Conservation (phyloP, 2,113 vertebrate genomes). For the Nannospalax galili region DNA sequence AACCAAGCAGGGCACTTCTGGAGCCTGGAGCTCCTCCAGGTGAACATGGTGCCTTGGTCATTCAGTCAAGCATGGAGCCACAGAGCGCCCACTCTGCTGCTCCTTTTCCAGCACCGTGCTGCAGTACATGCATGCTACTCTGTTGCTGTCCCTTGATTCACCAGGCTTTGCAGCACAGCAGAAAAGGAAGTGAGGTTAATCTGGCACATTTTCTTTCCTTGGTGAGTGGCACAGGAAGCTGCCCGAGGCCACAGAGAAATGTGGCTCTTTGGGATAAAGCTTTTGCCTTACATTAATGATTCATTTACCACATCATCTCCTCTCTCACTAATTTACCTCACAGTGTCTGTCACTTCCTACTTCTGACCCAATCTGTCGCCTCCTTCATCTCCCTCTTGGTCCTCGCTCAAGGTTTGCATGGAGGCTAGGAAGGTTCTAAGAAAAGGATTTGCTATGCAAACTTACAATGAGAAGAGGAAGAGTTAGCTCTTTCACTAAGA, state of each 20-base stretch:
- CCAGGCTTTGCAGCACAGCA: background rate
- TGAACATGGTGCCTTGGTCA: background rate
- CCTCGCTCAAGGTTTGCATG: background rate
- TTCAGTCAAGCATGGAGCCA: background rate
- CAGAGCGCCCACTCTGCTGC: too few species aligned
- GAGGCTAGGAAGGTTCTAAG: background rate
- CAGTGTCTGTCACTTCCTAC: background rate
- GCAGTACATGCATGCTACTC: background rate
- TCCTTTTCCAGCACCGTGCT: too few species aligned
- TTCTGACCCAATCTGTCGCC: background rate
- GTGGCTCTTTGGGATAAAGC: slow-evolving; percentile 19
- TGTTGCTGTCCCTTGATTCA: background rate
- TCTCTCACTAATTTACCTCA: background rate
- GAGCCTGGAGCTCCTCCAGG: background rate
- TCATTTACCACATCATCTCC: background rate
- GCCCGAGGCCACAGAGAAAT: background rate
- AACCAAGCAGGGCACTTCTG: background rate
- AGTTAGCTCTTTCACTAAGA: background rate
- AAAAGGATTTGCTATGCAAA: background rate
- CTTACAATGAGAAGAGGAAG: background rate
- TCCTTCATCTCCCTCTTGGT: background rate
- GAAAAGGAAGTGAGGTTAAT: background rate
- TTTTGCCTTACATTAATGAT: background rate
- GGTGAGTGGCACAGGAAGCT: slow-evolving; percentile 5
- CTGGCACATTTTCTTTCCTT: background rate